Evolutionary conservation across 2,113 vertebrate genomes (phyloP).

Genomic region (Pygoscelis antarcticus): DNA sequence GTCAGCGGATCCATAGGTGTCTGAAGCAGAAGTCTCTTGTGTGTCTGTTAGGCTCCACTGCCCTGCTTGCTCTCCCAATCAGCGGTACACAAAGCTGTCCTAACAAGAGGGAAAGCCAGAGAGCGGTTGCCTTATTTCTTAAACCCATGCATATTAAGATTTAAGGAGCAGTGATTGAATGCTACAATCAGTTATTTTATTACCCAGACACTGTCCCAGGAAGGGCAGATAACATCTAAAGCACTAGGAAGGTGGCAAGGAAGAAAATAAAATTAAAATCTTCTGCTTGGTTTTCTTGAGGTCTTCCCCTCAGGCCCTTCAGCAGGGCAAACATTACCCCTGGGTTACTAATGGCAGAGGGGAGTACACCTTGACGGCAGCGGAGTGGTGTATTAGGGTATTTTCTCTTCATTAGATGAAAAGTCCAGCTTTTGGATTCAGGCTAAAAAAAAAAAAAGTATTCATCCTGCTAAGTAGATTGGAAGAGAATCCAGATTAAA

Average conservation of each 20-base stretch:
- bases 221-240: not conserved
- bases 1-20: not conserved
- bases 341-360: not conserved
- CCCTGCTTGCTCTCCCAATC: fast-evolving
- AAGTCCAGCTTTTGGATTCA: slow-evolving; percentile 42
- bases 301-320: not conserved
- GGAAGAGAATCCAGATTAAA: slow-evolving; percentile 69
- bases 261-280: not conserved
- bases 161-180: not conserved
- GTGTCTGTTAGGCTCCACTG: not conserved
- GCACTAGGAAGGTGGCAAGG: not conserved
- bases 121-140: not conserved
- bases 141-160: fast-evolving
- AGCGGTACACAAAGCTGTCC: not conserved
- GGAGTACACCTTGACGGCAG: slow-evolving; percentile 5
- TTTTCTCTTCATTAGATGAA: slow-evolving; percentile 44
- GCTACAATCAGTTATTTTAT: not conserved
- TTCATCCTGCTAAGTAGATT: slow-evolving; percentile 59
- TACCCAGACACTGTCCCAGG: not conserved
- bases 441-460: not conserved
- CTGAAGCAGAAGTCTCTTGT: not conserved
- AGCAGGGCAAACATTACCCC: not conserved
- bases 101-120: not conserved
- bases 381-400: not conserved
- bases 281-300: not conserved